Percentiles rank a stretch among this genome's conserved stretches.
phyloP scores from a whole-genome alignment of 1,140 invertebrate species.

The Pogonognathellus flavescens region DNA sequence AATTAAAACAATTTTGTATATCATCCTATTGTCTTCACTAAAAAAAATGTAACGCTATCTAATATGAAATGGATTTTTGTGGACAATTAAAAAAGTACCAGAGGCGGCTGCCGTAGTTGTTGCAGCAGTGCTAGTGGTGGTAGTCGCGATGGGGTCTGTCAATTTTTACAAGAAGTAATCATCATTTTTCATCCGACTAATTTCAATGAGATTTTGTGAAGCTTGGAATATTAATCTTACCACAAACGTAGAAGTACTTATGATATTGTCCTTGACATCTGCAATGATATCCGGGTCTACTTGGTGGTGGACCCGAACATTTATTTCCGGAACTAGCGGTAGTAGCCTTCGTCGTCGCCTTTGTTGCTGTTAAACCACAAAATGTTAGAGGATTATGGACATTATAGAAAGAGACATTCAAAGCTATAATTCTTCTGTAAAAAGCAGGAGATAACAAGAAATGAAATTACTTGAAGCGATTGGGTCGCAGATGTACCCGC shows the following conservation, averaged over 20 bases:
- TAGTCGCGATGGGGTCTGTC: background rate
- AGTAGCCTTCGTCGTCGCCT: background rate
- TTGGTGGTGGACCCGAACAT: background rate
- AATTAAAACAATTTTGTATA: too few relatives aligned
- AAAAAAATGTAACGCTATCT: too few relatives aligned
- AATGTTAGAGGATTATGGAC: too few relatives aligned
- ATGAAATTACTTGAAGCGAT: background rate
- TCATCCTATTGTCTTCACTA: too few relatives aligned
- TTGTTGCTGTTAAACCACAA: background rate
- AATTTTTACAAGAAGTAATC: background rate
- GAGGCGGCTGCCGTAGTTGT: background rate
- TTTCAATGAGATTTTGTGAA: background rate
- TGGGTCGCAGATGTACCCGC: background rate
- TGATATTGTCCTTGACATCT: background rate
- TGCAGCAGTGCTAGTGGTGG: background rate
- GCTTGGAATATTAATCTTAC: background rate
- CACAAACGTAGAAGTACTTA: background rate
- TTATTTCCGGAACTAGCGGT: background rate
- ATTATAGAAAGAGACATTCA: background rate
- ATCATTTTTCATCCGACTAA: background rate
- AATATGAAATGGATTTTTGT: too few relatives aligned
- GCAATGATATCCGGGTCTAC: background rate
- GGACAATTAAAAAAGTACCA: too few relatives aligned
- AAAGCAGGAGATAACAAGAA: background rate
- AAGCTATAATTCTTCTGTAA: background rate